Conservation (phyloP, 2,113 vertebrate species). For the Microcebus lehilahytsara region DNA sequence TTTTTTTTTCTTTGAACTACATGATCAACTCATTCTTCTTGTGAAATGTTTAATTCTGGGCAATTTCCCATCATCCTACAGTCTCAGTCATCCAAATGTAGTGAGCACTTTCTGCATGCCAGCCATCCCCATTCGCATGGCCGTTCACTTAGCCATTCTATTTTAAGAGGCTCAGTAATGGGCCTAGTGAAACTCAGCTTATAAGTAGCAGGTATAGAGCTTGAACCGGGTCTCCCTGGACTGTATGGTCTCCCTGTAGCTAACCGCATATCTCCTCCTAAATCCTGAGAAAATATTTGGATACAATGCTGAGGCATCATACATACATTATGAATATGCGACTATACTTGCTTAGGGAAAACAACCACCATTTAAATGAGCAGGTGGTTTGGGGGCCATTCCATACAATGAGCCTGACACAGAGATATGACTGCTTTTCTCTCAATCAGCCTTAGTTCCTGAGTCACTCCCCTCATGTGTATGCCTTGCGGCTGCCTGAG, state of each 20-base stretch:
- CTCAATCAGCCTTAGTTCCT: no score
- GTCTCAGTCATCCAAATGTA: neutral
- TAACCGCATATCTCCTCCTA: neutral
- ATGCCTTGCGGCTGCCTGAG: neutral
- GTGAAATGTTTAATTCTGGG: neutral
- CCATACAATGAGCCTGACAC: neutral
- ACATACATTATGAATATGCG: neutral
- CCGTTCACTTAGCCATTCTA: neutral
- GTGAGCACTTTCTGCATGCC: neutral
- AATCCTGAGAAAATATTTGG: neutral
- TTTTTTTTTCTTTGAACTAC: neutral
- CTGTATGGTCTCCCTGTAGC: neutral
- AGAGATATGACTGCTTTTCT: neutral
- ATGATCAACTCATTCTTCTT: neutral
- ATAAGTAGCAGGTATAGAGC: neutral
- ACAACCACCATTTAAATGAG: neutral
- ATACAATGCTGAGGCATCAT: neutral
- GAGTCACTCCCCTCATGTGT: neutral
- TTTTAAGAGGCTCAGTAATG: neutral
- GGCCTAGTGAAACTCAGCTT: neutral
- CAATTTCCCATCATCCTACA: neutral
- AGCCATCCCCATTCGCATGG: fast-evolving
- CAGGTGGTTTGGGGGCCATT: neutral
- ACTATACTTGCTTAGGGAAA: neutral
- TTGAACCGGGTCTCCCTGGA: neutral